Evolutionary conservation across 2,797 vertebrate species (phyloP).

Genomic region (Darevskia nairensis): DNA sequence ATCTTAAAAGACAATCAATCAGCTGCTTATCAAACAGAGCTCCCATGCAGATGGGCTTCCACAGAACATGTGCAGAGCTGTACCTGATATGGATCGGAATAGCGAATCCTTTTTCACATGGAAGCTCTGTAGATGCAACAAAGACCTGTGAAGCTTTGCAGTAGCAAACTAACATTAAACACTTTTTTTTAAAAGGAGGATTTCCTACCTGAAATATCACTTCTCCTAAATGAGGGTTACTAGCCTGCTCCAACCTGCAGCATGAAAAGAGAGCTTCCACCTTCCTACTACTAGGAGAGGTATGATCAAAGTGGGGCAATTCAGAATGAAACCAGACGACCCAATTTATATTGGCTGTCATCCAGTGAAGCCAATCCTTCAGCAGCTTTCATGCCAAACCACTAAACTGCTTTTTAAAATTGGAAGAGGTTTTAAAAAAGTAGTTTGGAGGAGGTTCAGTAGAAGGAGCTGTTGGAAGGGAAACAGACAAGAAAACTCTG

Average conservation of each 20-base stretch:
- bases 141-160: neutral
- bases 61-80: neutral
- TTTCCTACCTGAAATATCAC: neutral
- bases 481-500: neutral
- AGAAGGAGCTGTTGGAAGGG: neutral
- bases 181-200: neutral
- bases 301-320: neutral
- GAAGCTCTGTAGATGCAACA: neutral
- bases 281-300: neutral
- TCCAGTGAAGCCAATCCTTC: neutral
- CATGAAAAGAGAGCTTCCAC: neutral
- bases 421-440: neutral
- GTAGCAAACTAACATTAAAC: neutral
- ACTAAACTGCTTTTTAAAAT: slow-evolving; percentile 6
- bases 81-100: neutral
- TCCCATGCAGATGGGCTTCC: neutral
- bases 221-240: neutral
- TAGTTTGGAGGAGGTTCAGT: neutral
- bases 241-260: neutral
- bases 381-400: neutral
- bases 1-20: neutral
- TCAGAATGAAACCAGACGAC: neutral
- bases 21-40: neutral
- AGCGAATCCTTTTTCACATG: neutral
- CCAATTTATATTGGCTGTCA: neutral